Evolutionary conservation across 2,113 vertebrate genomes (phyloP).

Genomic region (Butastur rufipennis): DNA sequence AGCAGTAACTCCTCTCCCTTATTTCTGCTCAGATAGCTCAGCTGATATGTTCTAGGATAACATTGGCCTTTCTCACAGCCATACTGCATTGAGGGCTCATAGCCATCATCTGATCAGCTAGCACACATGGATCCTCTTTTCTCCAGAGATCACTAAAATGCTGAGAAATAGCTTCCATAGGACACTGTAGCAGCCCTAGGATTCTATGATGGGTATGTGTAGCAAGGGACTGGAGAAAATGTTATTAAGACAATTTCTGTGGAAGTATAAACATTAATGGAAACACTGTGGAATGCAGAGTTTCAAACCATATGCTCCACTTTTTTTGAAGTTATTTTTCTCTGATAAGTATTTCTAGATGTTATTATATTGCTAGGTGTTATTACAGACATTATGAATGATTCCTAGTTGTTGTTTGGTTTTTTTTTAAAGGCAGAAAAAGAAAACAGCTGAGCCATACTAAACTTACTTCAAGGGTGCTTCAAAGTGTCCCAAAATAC

Average conservation of each 20-base stretch:
- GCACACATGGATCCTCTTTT: neutral
- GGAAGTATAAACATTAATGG: neutral
- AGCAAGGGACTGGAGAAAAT: neutral
- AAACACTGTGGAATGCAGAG: neutral
- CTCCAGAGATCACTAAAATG: slow-evolving; percentile 17
- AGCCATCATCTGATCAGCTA: neutral
- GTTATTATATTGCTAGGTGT: neutral
- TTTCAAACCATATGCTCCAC: neutral
- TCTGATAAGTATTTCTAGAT: neutral
- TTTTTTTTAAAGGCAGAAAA: neutral
- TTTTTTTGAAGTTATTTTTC: neutral
- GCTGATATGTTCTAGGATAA: neutral
- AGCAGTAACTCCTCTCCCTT: neutral
- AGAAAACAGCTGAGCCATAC: neutral
- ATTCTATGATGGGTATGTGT: neutral
- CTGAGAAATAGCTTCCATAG: neutral
- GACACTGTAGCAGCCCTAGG: neutral
- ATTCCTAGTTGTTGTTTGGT: neutral
- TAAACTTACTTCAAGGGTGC: neutral
- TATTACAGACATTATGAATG: neutral
- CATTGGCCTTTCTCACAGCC: neutral
- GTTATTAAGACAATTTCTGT: neutral
- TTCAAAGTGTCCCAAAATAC: neutral
- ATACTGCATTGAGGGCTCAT: neutral
- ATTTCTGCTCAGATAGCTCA: neutral